Conservation (phyloP, 2,888 invertebrate genomes). For the Drosophila atripex region DNA sequence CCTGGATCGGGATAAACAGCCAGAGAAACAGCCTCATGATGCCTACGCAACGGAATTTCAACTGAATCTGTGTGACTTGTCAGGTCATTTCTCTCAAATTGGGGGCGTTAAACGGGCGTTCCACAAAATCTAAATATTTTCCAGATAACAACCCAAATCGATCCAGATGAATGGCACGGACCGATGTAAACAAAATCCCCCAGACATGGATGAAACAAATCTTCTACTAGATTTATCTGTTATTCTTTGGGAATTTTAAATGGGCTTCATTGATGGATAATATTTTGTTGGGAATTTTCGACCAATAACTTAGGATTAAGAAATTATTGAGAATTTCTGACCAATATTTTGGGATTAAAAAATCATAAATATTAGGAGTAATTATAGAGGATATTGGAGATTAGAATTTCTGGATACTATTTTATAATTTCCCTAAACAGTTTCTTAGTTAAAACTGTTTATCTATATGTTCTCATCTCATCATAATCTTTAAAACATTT, state of each 20-base stretch:
- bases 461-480: background rate
- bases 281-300: background rate
- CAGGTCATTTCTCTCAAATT: slow-evolving; percentile 1
- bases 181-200: slow-evolving; percentile 9
- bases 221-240: slow-evolving; percentile 1
- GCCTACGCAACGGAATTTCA: slow-evolving; percentile 4
- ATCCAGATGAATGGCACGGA: slow-evolving; percentile 24
- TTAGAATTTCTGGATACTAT: too few relatives aligned
- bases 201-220: slow-evolving; percentile 2
- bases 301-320: background rate
- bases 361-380: background rate
- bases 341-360: background rate
- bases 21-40: slow-evolving; percentile 54
- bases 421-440: background rate
- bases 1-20: slow-evolving; percentile 6
- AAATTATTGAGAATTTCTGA: background rate
- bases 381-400: background rate
- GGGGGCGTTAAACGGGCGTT: slow-evolving; percentile 53
- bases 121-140: slow-evolving; percentile 1
- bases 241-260: background rate
- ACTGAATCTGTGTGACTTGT: slow-evolving; percentile 9
- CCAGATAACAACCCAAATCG: slow-evolving; percentile 21
- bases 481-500: background rate
- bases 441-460: background rate
- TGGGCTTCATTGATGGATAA: slow-evolving; percentile 4